Conservation (phyloP, 2,888 invertebrate species). For the Ctena decussata region DNA sequence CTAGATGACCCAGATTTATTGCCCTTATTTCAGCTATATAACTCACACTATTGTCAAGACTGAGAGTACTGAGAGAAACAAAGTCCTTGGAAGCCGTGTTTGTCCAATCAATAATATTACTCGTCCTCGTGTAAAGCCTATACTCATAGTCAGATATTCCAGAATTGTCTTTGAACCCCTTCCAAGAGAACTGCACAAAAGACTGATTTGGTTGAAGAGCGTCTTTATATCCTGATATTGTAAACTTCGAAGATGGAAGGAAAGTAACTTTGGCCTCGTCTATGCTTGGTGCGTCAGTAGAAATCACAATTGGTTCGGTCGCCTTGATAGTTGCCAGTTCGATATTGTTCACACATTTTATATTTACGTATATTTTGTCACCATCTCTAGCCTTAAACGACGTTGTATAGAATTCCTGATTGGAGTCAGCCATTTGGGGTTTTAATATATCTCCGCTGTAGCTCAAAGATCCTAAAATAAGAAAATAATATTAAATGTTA, state of each 20-base stretch:
- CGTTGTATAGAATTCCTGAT: background rate
- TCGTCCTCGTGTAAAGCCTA: background rate
- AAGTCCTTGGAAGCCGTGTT: background rate
- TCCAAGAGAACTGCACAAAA: background rate
- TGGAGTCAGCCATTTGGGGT: background rate
- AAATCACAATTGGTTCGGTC: background rate
- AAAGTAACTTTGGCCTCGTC: background rate
- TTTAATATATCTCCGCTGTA: background rate
- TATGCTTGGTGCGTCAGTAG: background rate
- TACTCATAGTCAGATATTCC: background rate
- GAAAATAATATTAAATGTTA: too few species aligned
- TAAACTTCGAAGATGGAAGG: background rate
- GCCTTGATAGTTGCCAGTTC: background rate
- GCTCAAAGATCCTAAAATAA: background rate
- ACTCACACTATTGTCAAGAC: background rate
- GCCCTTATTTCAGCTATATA: background rate
- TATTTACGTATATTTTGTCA: background rate
- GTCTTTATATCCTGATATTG: background rate
- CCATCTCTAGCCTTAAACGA: background rate
- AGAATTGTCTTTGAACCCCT: background rate
- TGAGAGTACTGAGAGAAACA: background rate
- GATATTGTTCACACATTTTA: background rate
- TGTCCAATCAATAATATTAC: background rate
- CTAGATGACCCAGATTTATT: background rate
- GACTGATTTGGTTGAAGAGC: background rate